Conservation (phyloP, 2,888 invertebrate genomes). For the Spisula subtruncata region DNA sequence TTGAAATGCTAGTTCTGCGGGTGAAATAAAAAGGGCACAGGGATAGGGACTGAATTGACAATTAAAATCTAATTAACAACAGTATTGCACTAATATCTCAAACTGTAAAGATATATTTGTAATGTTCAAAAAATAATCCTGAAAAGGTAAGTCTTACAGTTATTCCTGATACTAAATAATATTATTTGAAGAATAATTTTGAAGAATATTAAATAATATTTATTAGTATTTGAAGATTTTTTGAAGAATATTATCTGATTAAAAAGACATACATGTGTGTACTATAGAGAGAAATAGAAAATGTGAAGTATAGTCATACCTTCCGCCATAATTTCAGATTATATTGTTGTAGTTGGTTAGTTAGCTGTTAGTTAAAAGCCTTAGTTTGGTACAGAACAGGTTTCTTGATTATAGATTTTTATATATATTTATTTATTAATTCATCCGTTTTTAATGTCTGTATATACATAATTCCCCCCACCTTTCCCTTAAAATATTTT, state of each 20-base stretch:
- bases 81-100: not conserved
- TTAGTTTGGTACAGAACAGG: too few species aligned
- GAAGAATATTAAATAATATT: too few species aligned
- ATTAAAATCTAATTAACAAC: not conserved
- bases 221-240: too few species aligned
- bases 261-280: not conserved
- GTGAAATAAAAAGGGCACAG: too few species aligned
- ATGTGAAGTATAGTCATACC: not conserved
- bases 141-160: not conserved
- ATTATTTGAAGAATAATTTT: not conserved
- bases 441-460: too few species aligned
- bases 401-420: too few species aligned
- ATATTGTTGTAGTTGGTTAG: not conserved
- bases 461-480: too few species aligned
- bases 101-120: not conserved
- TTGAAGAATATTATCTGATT: too few species aligned
- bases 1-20: too few species aligned
- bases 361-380: not conserved
- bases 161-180: not conserved
- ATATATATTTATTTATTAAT: too few species aligned
- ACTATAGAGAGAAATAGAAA: not conserved
- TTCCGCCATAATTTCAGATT: not conserved
- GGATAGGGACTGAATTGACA: too few species aligned
- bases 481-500: too few species aligned
- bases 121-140: not conserved